Conservation (phyloP, 2,113 vertebrate species). For the Fulmarus glacialis region DNA sequence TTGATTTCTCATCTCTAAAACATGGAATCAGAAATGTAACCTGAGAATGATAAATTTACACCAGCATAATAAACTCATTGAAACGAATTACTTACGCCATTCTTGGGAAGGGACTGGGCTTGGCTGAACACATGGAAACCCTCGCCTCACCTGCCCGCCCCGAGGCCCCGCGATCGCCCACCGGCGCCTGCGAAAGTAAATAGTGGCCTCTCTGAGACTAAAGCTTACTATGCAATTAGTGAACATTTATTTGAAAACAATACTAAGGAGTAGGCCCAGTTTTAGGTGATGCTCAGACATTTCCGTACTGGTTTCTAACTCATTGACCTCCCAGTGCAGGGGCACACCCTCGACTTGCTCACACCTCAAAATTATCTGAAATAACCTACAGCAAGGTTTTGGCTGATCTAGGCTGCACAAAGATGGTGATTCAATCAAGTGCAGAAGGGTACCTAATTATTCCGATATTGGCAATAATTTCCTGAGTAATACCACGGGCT, state of each 20-base stretch:
- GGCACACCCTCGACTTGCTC: neutral
- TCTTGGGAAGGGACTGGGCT: neutral
- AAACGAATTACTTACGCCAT: neutral
- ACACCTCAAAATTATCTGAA: neutral
- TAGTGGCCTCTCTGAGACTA: neutral
- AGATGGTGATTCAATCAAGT: neutral
- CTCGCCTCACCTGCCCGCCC: neutral
- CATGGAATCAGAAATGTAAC: neutral
- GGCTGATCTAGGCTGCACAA: neutral
- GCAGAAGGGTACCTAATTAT: neutral
- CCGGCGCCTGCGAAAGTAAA: neutral
- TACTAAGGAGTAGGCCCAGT: neutral
- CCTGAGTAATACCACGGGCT: neutral
- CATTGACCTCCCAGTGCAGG: neutral
- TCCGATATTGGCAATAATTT: neutral
- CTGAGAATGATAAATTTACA: neutral
- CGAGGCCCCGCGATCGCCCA: rapidly evolving
- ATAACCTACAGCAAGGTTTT: neutral
- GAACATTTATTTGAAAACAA: neutral
- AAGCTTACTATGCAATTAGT: neutral
- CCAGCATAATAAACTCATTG: neutral
- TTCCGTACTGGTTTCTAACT: neutral
- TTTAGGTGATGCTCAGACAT: neutral
- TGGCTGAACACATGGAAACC: rapidly evolving
- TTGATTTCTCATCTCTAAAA: slow-evolving; percentile 27